These are phyloP conservation scores for Drosophila anomelani DNA, from an alignment of 2,888 invertebrate genomes.

Conservation along the genomic window DNA sequence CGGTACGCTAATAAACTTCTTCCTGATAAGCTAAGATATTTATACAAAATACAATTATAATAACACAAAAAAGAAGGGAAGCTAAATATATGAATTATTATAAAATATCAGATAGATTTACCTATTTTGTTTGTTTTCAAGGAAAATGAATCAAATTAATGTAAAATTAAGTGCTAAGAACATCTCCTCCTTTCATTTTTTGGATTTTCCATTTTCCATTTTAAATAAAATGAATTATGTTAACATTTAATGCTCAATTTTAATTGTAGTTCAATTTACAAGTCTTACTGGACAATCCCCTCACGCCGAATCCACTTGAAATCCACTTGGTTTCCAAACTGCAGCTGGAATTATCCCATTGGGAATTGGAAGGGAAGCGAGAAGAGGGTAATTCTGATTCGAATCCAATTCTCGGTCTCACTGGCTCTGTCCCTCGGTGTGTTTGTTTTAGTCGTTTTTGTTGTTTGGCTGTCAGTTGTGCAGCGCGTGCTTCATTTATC, in stretches of 20 bases:
- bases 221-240: conserved; percentile 11
- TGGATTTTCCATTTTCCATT: neutral
- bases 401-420: neutral
- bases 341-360: conserved; percentile 11
- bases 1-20: conserved; percentile 25
- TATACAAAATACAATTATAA: conserved; percentile 13
- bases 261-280: neutral
- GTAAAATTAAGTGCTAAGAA: conserved; percentile 9
- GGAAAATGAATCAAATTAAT: conserved; percentile 8
- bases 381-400: conserved; percentile 22
- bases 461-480: conserved; percentile 68
- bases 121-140: conserved; percentile 2
- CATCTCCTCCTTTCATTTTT: conserved; percentile 6
- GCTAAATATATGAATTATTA: neutral
- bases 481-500: conserved; percentile 78
- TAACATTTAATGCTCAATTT: neutral
- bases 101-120: conserved; percentile 16
- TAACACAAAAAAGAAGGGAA: too few species aligned
- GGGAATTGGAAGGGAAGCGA: conserved; percentile 6
- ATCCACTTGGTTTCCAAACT: neutral
- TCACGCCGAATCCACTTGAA: conserved; percentile 13
- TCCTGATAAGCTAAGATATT: conserved; percentile 37
- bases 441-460: conserved; percentile 43
- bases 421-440: conserved; percentile 18
- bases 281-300: neutral